Conservation (phyloP, 2,113 vertebrate genomes). For the Pseudopipra pipra region DNA sequence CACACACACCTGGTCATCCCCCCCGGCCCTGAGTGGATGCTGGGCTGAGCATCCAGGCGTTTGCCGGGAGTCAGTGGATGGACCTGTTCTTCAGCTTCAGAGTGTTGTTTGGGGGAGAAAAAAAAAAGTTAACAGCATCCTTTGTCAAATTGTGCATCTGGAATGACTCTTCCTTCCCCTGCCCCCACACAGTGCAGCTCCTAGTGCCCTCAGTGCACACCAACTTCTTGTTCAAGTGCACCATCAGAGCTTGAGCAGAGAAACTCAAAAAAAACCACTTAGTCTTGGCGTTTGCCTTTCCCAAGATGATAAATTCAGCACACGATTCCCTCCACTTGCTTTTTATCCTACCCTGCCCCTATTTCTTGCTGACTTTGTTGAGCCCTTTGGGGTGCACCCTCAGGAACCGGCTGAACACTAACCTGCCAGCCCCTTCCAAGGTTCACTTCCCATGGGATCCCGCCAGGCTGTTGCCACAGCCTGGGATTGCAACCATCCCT, state of each 20-base stretch:
- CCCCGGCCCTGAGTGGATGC: fast-evolving
- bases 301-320: not conserved
- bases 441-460: fast-evolving
- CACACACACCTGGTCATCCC: fast-evolving
- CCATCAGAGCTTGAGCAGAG: not conserved
- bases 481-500: not conserved
- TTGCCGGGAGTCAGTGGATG: not conserved
- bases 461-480: not conserved
- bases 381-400: not conserved
- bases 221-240: not conserved
- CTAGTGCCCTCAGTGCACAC: not conserved
- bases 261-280: not conserved
- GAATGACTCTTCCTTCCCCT: not conserved
- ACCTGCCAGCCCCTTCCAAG: fast-evolving
- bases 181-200: fast-evolving
- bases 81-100: not conserved
- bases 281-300: not conserved
- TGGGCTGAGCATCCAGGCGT: not conserved
- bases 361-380: not conserved
- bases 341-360: not conserved
- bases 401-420: not conserved
- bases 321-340: not conserved
- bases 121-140: too few relatives aligned
- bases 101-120: not conserved
- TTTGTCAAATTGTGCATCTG: not conserved